Evolutionary conservation across 1,140 invertebrate species (phyloP).

Genomic region (Temnothorax curvispinosus): DNA sequence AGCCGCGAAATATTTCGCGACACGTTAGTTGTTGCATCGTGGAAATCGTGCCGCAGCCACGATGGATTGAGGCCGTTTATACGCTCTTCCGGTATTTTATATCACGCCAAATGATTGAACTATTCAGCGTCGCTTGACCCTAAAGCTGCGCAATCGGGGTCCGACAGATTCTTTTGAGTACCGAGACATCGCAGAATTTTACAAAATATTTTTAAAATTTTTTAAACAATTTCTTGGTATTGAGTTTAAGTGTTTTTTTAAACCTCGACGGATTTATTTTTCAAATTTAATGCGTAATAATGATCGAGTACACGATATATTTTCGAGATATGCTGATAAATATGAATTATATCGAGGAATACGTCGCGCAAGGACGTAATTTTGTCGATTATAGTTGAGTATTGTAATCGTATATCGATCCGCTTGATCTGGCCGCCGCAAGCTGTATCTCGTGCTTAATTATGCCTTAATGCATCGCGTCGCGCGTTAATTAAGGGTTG

Average conservation of each 20-base stretch:
- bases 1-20: neutral
- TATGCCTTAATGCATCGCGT: constrained; percentile 55
- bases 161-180: neutral
- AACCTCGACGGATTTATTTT: neutral
- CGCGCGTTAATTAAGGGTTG: constrained; percentile 68
- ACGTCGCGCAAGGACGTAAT: neutral
- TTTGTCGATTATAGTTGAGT: constrained; percentile 61
- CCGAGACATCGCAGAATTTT: neutral
- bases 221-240: neutral
- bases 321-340: constrained; percentile 10
- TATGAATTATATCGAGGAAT: neutral
- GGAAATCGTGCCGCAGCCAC: constrained; percentile 4
- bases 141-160: constrained; percentile 36
- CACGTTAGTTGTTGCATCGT: neutral
- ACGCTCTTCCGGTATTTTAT: constrained; percentile 44
- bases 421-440: constrained; percentile 57
- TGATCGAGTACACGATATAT: neutral
- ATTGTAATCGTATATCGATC: constrained; percentile 71
- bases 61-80: constrained; percentile 23
- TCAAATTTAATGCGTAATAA: neutral
- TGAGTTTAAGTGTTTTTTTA: neutral
- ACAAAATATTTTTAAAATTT: neutral
- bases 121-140: constrained; percentile 53
- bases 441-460: constrained; percentile 63
- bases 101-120: constrained; percentile 25